phyloP scores from a whole-genome alignment of 2,888 invertebrate species.

The Galerucella nymphaeae region DNA sequence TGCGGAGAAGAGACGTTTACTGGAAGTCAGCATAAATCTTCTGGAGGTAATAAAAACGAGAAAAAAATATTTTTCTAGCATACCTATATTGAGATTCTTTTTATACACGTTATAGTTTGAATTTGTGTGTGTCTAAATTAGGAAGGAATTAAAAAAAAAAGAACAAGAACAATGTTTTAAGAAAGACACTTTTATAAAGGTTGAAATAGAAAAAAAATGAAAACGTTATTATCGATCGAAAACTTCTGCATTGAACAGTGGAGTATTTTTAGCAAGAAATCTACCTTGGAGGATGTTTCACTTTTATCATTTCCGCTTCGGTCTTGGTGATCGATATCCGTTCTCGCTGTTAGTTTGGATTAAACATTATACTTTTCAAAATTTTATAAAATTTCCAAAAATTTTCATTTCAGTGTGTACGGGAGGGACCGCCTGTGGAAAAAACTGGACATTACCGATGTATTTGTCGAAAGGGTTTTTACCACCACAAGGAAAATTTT shows the following conservation, averaged over 20 bases:
- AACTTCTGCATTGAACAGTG: not conserved
- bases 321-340: not conserved
- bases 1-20: too few species aligned
- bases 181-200: too few species aligned
- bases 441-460: constrained; percentile 71
- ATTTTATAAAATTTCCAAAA: not conserved
- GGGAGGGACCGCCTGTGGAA: constrained; percentile 61
- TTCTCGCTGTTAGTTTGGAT: not conserved
- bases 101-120: too few species aligned
- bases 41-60: too few species aligned
- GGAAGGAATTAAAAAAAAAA: too few species aligned
- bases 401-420: constrained; percentile 66
- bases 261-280: constrained; percentile 6
- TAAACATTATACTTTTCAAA: not conserved
- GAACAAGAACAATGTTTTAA: too few species aligned
- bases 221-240: not conserved
- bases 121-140: too few species aligned
- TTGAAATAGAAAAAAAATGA: too few species aligned
- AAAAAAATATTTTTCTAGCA: too few species aligned
- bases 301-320: not conserved
- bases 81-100: too few species aligned
- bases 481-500: constrained; percentile 67
- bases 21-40: too few species aligned
- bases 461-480: constrained; percentile 72
- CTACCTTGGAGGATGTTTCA: constrained; percentile 1